phyloP scores from a whole-genome alignment of 2,797 vertebrate species.

The Ctenopoma kingsleyae region DNA sequence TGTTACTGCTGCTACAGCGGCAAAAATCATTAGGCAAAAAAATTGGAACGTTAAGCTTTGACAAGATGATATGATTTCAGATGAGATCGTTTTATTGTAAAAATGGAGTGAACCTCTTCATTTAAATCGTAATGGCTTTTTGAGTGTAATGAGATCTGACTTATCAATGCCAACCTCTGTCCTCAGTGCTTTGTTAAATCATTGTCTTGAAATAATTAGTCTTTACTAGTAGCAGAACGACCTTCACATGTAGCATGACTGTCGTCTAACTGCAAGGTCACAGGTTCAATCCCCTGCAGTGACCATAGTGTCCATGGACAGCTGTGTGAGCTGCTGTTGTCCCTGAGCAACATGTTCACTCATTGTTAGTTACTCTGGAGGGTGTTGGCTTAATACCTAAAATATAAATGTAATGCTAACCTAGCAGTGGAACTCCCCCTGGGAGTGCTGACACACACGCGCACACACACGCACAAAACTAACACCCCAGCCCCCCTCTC shows the following conservation, averaged over 20 bases:
- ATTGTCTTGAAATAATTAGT: constrained; percentile 11
- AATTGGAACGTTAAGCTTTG: neutral
- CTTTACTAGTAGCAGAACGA: neutral
- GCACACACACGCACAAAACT: neutral
- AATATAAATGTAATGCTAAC: constrained; percentile 60
- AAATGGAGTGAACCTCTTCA: neutral
- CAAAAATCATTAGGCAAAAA: neutral
- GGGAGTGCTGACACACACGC: constrained; percentile 38
- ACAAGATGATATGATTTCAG: neutral
- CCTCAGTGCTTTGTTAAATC: constrained; percentile 15
- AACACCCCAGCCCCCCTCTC: constrained; percentile 2
- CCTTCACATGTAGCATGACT: constrained; percentile 4
- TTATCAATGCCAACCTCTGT: neutral
- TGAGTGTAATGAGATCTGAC: constrained; percentile 9
- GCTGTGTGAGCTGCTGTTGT: constrained; percentile 28
- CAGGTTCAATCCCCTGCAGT: constrained; percentile 26
- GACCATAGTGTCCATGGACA: constrained; percentile 22
- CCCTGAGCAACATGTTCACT: constrained; percentile 33
- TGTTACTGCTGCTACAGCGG: neutral
- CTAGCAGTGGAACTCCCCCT: constrained; percentile 45
- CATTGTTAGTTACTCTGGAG: constrained; percentile 26
- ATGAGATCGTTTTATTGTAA: constrained; percentile 8
- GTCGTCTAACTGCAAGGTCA: constrained; percentile 21
- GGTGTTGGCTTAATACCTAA: constrained; percentile 33
- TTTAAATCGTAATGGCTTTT: constrained; percentile 16